Evolutionary conservation across 2,888 invertebrate genomes (phyloP), one percentile per base, ranked within the genome.

Genomic region (Slavum lentiscoides): DNA sequence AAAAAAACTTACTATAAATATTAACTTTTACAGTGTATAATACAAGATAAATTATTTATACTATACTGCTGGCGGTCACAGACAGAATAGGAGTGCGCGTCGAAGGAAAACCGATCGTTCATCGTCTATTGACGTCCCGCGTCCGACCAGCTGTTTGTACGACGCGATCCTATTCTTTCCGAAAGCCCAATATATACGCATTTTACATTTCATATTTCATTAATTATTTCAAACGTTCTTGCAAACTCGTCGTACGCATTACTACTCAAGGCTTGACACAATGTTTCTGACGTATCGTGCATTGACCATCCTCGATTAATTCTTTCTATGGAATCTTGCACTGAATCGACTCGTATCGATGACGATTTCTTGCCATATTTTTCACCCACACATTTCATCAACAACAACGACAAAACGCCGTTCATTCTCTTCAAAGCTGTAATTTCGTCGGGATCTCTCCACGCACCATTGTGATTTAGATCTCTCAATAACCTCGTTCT

Each of bases 171-270:
- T 30, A 30, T 30, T 30, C 30, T 30, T 30, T 30, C 30, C 30
- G 30, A 30, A 4, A 30, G 30, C 30, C 30, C 30, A 30, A 30
- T 30, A 30, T 30, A 30, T 30, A 30, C n/a, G 8, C 19, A 55
- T 55, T 55, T 19, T 55, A 21, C 17, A 73, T 72, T 9, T 74
- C 39, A 75, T 66, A 37, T 23, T 75, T 66, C 74, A 75, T 75
- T 66, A 39, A 67, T 37, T 19, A 75, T 43, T 66, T 66, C 39
- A 75, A 90, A 85, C 88, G 88, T 15, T 30, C 64, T 72, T 15
- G 72, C 64, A 43, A 80, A 72, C 66, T 66, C 72, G 0, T 80
- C 80, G 43, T 80, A 80, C 8, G 80, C 80, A 43, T 80, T 80
- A 30, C 13, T 15, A 80, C 80, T 80, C 19, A 80, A 64, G 0